Base-by-base conservation (phyloP, 2,113 vertebrate species). In the Catharus minimus region DNA sequence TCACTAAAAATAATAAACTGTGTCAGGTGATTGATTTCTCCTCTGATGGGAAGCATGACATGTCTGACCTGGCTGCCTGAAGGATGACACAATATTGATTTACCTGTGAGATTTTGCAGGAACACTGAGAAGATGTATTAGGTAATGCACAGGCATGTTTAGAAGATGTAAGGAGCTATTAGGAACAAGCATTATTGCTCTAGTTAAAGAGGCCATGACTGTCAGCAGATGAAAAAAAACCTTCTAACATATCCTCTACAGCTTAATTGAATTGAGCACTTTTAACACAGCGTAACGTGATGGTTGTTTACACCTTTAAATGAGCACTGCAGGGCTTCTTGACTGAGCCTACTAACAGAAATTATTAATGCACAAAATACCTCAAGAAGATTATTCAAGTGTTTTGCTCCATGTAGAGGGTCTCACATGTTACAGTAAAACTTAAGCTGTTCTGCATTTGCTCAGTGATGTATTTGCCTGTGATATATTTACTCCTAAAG, bases 1-100 rank as follows among this genome's bases (percentile, higher is more conserved):
- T 67, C 82, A 60, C 52, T 67, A 91, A 71, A 84, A 91, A 89
- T 76, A 92, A 90, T 88, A 86, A 67, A 3, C 78, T 33, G 41
- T 64, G 77, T 38, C 81, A 79, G 66, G 36, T 89, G 77, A 93
- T 87, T 82, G 95, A 95, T 96, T 87, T 85, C 74, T 76, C 46
- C 71, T 79, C 67, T 55, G 86, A 56, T 64, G 77, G 39, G 84
- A 93, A 94, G 78, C 8, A 16, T 92, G 86, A 67, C 95, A 76
- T 27, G 47, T 66, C 74, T 94, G 87, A 90, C 91, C 86, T 56
- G 58, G 44, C 78, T 93, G 83, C 67, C 60, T 73, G 74, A 66
- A 83, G 67, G 78, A 73, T 94, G 95, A 82, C 91, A 89, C 71
- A 56, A 33, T 64, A 89, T 94, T 89, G 91, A 94, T 94, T 95